Evolutionary conservation across 2,888 invertebrate genomes (phyloP), one percentile per base, ranked within the genome.

Genomic region (Agrochola macilenta): DNA sequence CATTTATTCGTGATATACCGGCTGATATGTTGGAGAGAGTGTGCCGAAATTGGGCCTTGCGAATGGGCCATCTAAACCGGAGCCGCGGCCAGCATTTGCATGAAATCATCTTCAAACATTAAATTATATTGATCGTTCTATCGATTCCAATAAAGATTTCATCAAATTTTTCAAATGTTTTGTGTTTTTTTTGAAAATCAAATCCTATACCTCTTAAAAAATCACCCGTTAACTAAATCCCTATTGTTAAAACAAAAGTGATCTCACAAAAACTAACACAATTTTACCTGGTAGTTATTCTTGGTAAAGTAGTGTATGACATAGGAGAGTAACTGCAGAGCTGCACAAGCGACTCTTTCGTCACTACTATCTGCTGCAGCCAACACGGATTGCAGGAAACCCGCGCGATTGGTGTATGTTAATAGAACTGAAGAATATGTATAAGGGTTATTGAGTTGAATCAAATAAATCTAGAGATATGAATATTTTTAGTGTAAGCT

Each of bases 261-360:
- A 54, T 54, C 54, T n/a, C 54, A 54, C 11, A 11, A 54, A 52
- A 23, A 52, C 52, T 8, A 52, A 52, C 9, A 9, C 23, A 23
- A 52, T 23, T 12, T n/a, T 87, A 95, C 96, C 90, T 94, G 92
- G 81, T 94, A 96, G 63, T 93, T 93, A 69, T 95, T 93, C 84
- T 90, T 94, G 1, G 92, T 92, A 85, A 93, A 96, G 86, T 94
- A 94, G 78, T 94, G 93, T 52, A 96, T 93, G 0, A 95, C 83
- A 73, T 93, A 93, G 0, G 94, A 93, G 0, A 96, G 94, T 11
- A 96, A 84, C 52, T 95, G 93, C 1, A 96, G 81, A 0, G 96
- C 95, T 46, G 93, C 92, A 82, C 95, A 95, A 0, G 95, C 94
- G 14, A 95, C 95, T 43, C 89, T 89, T 58, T 94, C 94, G 39